Conservation (phyloP, 23 tunicate genomes). For the Styela clava region DNA sequence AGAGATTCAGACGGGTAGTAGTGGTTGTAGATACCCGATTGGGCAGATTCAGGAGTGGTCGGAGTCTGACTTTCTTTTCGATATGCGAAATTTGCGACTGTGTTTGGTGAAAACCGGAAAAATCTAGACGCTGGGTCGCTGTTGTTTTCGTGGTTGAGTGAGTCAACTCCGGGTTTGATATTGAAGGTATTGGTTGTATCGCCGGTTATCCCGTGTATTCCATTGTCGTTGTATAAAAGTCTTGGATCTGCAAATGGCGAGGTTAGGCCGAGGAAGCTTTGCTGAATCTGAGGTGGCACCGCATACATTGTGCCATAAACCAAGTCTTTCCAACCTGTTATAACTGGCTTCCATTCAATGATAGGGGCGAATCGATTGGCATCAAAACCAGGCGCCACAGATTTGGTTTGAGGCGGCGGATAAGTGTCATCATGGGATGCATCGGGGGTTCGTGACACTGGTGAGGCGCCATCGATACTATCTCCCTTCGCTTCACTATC, state of each 20-base stretch:
- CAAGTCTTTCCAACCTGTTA: constrained; percentile 70
- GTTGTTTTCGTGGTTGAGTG: not conserved
- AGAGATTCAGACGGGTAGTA: constrained; percentile 10
- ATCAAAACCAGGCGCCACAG: not conserved
- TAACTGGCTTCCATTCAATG: constrained; percentile 89
- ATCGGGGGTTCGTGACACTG: not conserved
- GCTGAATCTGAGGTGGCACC: constrained; percentile 10
- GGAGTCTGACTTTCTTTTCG: not conserved
- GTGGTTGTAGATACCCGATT: constrained; percentile 12
- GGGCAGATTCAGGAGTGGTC: constrained; percentile 2
- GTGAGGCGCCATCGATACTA: not conserved
- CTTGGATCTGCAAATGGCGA: not conserved
- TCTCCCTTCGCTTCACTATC: not conserved
- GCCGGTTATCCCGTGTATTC: not conserved
- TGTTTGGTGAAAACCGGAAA: constrained; percentile 27
- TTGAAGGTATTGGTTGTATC: no score
- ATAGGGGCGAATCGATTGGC: constrained; percentile 43
- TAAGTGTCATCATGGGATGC: not conserved
- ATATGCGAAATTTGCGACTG: not conserved
- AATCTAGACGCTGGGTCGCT: not conserved
- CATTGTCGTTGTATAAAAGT: not conserved
- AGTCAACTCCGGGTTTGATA: not conserved
- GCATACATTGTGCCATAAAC: constrained; percentile 74
- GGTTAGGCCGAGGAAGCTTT: not conserved
- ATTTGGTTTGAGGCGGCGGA: not conserved